These are phyloP conservation scores for Perodicticus potto DNA, from an alignment of 2,797 vertebrate species.

Conservation along the genomic window DNA sequence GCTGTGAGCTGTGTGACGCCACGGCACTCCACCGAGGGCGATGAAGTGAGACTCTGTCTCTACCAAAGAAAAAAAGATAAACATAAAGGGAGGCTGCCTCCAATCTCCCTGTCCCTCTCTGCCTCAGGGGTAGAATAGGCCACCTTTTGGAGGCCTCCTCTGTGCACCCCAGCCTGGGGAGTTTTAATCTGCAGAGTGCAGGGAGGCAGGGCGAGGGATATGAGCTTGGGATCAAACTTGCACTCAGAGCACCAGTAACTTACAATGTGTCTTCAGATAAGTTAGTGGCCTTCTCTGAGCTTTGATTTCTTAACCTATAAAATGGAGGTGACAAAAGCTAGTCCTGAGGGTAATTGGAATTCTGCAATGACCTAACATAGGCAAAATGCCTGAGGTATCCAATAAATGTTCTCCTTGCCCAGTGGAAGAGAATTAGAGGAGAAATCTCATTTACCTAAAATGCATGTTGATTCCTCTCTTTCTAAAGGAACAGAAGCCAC, in stretches of 20 bases:
- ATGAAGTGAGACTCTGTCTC: no score
- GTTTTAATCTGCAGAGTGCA: background rate
- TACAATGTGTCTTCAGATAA: background rate
- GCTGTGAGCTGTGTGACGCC: no score
- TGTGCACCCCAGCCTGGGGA: background rate
- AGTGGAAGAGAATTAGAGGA: slow-evolving; percentile 28
- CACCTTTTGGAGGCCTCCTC: background rate
- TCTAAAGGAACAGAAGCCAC: slow-evolving; percentile 36
- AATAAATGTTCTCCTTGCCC: background rate
- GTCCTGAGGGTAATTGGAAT: background rate
- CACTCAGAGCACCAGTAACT: background rate
- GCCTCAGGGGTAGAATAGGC: background rate
- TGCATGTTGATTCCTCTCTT: slow-evolving; percentile 12
- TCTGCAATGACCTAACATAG: background rate
- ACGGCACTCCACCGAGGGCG: no score
- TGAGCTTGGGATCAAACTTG: background rate
- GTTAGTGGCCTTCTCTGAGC: background rate
- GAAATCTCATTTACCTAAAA: slow-evolving; percentile 36
- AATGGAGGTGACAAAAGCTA: background rate
- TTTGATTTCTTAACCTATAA: background rate
- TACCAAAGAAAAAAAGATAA: no score
- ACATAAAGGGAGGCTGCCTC: background rate
- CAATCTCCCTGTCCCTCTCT: background rate
- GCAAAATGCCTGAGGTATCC: background rate
- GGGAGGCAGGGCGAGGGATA: background rate